These are phyloP conservation scores for Eucidaris tribuloides DNA, from an alignment of 35 echinoderm and acorn worm species.

Conservation along the genomic window DNA sequence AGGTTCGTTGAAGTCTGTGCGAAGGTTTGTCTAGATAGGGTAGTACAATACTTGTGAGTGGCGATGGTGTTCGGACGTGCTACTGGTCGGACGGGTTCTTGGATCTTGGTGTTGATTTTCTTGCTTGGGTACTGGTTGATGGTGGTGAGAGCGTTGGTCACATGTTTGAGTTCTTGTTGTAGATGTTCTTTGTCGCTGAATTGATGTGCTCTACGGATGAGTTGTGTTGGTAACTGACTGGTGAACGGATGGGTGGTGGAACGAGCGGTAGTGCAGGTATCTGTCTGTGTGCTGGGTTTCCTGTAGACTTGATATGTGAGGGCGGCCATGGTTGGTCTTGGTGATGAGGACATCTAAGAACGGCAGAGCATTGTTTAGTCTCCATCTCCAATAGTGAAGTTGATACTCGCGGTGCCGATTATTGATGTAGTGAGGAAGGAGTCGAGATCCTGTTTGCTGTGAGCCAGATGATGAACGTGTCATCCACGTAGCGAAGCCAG, in stretches of 20 bases:
- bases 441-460: constrained; percentile 4
- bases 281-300: constrained; percentile 18
- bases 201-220: not conserved
- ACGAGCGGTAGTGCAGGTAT: constrained; percentile 8
- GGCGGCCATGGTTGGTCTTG: not conserved
- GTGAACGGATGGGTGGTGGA: not conserved
- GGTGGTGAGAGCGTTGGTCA: not conserved
- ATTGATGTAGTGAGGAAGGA: constrained; percentile 43
- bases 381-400: constrained; percentile 45
- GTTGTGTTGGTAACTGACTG: not conserved
- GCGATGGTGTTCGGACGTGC: too few relatives aligned
- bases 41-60: not conserved
- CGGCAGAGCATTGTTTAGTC: not conserved
- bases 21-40: not conserved
- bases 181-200: constrained; percentile 1
- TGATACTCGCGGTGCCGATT: constrained; percentile 12
- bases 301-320: not conserved
- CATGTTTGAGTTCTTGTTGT: not conserved
- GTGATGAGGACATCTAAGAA: constrained; percentile 11
- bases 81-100: not conserved
- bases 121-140: not conserved
- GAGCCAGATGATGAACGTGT: constrained; percentile 38
- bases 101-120: not conserved
- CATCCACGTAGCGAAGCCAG: constrained; percentile 57
- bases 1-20: constrained; percentile 1